Conservation (phyloP, 2,888 invertebrate genomes). For the Eilema griseolum region DNA sequence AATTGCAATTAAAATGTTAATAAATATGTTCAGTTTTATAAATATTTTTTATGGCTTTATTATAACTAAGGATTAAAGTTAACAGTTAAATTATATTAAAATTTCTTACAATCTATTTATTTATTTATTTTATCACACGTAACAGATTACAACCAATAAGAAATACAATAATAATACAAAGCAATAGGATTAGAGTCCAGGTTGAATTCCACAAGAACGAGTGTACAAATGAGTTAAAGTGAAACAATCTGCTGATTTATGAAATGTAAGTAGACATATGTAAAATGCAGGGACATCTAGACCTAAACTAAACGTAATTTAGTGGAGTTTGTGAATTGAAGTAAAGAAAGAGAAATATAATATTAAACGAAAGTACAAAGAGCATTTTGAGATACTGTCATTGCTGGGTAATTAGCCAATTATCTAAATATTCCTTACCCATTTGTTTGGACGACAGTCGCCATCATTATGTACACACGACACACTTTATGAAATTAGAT, state of each 20-base stretch:
- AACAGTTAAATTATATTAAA: neutral
- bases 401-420: conserved; percentile 18
- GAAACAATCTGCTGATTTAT: neutral
- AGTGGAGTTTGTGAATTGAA: neutral
- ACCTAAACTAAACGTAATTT: neutral
- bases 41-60: neutral
- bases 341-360: no score
- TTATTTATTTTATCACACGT: no score
- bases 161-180: no score
- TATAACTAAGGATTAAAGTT: neutral
- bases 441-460: conserved; percentile 67
- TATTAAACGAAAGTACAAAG: no score
- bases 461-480: conserved; percentile 62
- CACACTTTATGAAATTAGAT: conserved; percentile 50
- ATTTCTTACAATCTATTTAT: no score
- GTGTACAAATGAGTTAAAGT: no score
- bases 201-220: no score
- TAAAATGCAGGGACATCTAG: no score
- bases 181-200: no score
- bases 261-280: neutral
- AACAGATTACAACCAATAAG: no score
- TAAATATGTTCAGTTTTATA: neutral
- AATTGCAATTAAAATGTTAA: neutral
- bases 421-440: conserved; percentile 65
- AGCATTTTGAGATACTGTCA: neutral